Percentiles rank a stretch among this genome's conserved stretches.
phyloP scores from a whole-genome alignment of 1,140 invertebrate genomes.

The Agraylea sexmaculata region DNA sequence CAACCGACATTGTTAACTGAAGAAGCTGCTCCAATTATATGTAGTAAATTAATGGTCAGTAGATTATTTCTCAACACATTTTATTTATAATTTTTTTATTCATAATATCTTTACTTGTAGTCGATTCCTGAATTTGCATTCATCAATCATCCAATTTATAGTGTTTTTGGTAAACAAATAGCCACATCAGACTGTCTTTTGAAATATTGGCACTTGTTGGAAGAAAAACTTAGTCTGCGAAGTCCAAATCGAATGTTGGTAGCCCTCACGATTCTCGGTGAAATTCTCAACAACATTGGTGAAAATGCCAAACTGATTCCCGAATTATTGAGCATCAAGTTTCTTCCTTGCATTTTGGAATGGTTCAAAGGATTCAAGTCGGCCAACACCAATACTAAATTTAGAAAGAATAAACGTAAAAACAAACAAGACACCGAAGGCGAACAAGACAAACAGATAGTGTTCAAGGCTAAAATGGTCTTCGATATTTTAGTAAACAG shows the following conservation, averaged over 20 bases:
- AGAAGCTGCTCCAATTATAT: conserved; percentile 41
- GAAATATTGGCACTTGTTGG: conserved; percentile 45
- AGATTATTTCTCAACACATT: background rate
- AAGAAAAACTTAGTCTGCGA: conserved; percentile 43
- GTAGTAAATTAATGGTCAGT: conserved; percentile 49
- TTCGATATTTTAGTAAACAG: conserved; percentile 40
- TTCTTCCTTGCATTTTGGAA: conserved; percentile 43
- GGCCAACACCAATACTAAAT: conserved; percentile 32
- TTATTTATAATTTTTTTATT: conserved; percentile 7
- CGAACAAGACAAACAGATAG: conserved; percentile 40
- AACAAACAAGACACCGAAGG: conserved; percentile 22
- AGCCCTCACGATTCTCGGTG: conserved; percentile 38
- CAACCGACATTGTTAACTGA: conserved; percentile 40
- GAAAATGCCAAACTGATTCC: conserved; percentile 38
- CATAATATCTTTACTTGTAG: conserved; percentile 2
- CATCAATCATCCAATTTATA: conserved; percentile 48
- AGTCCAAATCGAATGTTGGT: conserved; percentile 47
- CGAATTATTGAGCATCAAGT: conserved; percentile 40
- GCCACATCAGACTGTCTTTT: conserved; percentile 33
- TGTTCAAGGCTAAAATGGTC: conserved; percentile 41
- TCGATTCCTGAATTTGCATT: conserved; percentile 38
- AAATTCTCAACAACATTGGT: conserved; percentile 37
- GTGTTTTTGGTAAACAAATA: conserved; percentile 41
- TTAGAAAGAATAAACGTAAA: conserved; percentile 24
- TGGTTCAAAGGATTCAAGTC: conserved; percentile 41